Evolutionary conservation across 2,113 vertebrate genomes (phyloP).

Genomic region (Marcusenius ussheri): DNA sequence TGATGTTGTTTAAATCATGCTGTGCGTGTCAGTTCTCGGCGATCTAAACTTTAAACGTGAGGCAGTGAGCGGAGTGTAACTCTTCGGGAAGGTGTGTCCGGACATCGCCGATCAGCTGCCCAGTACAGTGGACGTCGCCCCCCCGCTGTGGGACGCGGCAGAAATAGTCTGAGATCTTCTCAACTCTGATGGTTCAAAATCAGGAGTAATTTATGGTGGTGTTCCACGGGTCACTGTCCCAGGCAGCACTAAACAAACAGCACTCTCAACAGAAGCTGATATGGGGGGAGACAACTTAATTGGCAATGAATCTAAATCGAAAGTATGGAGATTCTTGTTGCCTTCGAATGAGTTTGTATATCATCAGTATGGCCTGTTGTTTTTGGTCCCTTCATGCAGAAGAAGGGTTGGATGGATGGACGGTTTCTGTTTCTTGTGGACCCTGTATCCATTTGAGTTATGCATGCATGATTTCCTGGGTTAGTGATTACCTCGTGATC

Average conservation of each 20-base stretch:
- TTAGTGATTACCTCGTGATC: not conserved
- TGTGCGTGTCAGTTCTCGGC: not conserved
- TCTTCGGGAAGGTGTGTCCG: not conserved
- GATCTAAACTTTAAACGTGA: not conserved
- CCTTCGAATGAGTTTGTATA: not conserved
- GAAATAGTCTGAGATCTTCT: not conserved
- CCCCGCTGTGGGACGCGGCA: not conserved
- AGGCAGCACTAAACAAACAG: not conserved
- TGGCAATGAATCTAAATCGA: not conserved
- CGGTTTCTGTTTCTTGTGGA: not conserved
- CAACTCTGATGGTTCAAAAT: not conserved
- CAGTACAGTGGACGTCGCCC: not conserved
- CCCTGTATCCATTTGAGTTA: not conserved
- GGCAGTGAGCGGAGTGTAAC: not conserved
- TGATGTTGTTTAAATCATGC: not conserved
- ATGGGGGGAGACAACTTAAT: not conserved
- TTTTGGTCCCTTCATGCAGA: not conserved
- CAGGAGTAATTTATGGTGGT: not conserved
- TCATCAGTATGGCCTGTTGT: not conserved
- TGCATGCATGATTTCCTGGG: not conserved
- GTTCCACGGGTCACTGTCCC: not conserved
- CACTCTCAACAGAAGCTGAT: not conserved
- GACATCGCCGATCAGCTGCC: not conserved
- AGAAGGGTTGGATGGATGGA: not conserved
- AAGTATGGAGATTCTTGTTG: not conserved